These are phyloP conservation scores for Pterocles burchelli DNA, from an alignment of 2,113 vertebrate genomes.

Conservation along the genomic window DNA sequence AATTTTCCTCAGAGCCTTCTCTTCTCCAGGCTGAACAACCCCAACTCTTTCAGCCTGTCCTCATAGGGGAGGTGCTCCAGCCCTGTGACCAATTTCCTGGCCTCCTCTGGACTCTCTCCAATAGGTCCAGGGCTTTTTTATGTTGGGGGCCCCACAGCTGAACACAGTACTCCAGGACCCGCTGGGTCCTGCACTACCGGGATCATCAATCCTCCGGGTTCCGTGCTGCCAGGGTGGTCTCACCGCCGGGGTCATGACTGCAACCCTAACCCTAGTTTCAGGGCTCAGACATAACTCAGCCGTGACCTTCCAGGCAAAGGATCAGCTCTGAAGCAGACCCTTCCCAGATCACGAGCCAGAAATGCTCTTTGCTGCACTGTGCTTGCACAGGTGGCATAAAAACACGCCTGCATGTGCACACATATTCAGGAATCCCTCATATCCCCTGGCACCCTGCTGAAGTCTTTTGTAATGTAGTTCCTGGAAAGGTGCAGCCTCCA, in stretches of 20 bases:
- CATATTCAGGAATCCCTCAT: not conserved
- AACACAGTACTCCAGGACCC: too few relatives aligned
- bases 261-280: not conserved
- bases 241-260: not conserved
- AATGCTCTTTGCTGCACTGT: not conserved
- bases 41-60: too few relatives aligned
- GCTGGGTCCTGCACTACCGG: too few relatives aligned
- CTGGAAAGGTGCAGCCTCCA: not conserved
- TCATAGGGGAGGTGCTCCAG: too few relatives aligned
- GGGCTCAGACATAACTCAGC: not conserved
- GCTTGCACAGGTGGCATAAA: not conserved
- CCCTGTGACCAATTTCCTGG: too few relatives aligned
- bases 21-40: too few relatives aligned
- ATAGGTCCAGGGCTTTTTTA: too few relatives aligned
- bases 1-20: too few relatives aligned
- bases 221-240: too few relatives aligned
- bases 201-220: too few relatives aligned
- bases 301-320: accelerated
- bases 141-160: too few relatives aligned
- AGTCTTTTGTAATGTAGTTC: not conserved
- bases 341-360: not conserved
- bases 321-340: not conserved
- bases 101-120: too few relatives aligned
- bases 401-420: accelerated
- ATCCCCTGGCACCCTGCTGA: not conserved